phyloP scores from a whole-genome alignment of 2,888 invertebrate genomes.

The Aradus depressus region DNA sequence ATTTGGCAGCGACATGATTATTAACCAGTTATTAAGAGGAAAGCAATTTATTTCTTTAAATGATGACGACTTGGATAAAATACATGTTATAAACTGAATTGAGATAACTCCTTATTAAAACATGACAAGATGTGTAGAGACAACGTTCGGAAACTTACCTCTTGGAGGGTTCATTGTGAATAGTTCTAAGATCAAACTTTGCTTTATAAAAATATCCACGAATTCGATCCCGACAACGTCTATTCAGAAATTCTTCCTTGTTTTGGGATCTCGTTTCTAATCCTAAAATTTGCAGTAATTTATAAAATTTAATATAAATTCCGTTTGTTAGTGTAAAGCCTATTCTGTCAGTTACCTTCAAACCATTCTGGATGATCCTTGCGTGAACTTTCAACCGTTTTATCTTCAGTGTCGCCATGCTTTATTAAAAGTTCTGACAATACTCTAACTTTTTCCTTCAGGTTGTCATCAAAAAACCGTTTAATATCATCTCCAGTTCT shows the following conservation, averaged over 20 bases:
- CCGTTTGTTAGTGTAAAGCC: not conserved
- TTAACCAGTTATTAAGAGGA: not conserved
- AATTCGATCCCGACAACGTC: constrained; percentile 70
- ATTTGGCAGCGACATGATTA: not conserved
- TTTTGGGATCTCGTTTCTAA: constrained; percentile 52
- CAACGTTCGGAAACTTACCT: constrained; percentile 4
- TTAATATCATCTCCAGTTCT: constrained; percentile 58
- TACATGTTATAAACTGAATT: not conserved
- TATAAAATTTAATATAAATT: not conserved
- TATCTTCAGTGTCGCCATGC: constrained; percentile 37
- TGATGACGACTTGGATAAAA: not conserved
- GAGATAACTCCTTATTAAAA: not conserved
- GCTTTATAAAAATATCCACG: constrained; percentile 71
- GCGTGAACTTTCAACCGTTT: constrained; percentile 47
- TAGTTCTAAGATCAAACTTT: constrained; percentile 51
- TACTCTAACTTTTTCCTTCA: constrained; percentile 45
- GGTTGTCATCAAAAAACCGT: constrained; percentile 60
- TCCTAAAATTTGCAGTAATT: constrained; percentile 37
- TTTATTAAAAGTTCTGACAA: constrained; percentile 39
- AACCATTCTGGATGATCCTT: constrained; percentile 71
- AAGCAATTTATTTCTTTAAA: not conserved
- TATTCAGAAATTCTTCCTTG: constrained; percentile 75
- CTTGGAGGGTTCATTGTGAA: not conserved
- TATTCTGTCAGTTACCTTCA: constrained; percentile 52
- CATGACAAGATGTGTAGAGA: not conserved